Conservation (phyloP, 1,140 invertebrate species). For the Coelopa frigida region DNA sequence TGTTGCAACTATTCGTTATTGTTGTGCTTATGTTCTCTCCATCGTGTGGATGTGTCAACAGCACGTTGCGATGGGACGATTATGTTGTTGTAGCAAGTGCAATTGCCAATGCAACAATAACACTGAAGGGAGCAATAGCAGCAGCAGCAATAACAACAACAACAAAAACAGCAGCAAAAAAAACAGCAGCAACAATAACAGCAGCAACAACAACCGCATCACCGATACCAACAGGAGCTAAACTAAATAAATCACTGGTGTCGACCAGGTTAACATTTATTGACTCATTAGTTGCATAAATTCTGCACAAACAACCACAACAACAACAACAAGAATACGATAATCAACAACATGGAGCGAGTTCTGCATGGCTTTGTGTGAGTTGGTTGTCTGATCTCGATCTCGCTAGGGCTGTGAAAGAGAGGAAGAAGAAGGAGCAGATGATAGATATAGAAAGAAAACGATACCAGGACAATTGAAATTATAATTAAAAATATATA, state of each 20-base stretch:
- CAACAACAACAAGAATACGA: too few species aligned
- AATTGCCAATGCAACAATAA: constrained; percentile 17
- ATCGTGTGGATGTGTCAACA: constrained; percentile 6
- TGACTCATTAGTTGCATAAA: background rate
- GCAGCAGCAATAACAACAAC: constrained; percentile 23
- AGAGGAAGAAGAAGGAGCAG: too few species aligned
- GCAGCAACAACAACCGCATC: constrained; percentile 1
- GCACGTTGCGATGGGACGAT: too few species aligned
- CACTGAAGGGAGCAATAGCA: constrained; percentile 13
- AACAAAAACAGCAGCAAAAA: constrained; percentile 1
- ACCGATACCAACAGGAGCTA: constrained; percentile 4
- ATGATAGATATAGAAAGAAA: too few species aligned
- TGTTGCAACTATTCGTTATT: background rate
- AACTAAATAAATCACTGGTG: constrained; percentile 1
- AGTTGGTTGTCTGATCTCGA: too few species aligned
- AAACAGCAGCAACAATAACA: constrained; percentile 2
- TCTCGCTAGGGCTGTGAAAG: too few species aligned
- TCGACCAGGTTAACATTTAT: background rate
- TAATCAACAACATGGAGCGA: too few species aligned
- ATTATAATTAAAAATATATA: too few species aligned
- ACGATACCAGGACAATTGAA: too few species aligned
- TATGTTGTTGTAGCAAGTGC: constrained; percentile 30
- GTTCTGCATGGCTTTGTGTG: too few species aligned
- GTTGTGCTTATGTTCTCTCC: background rate
- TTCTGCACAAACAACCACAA: too few species aligned